These are phyloP conservation scores for Acromyrmex charruanus DNA, from an alignment of 1,140 invertebrate genomes.

Conservation along the genomic window DNA sequence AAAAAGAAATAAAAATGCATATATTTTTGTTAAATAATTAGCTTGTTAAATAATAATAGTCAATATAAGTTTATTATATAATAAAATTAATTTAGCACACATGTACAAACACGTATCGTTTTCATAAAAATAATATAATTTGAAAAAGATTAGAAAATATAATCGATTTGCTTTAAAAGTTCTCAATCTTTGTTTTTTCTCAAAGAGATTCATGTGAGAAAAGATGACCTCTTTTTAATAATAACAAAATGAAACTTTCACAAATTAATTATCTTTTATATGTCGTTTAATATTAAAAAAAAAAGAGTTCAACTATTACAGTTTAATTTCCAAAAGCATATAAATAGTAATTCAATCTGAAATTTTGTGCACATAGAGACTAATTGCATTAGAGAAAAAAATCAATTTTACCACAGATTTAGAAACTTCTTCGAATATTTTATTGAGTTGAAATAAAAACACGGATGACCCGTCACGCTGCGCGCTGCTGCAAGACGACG, in stretches of 20 bases:
- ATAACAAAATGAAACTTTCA: background rate
- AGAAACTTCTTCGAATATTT: background rate
- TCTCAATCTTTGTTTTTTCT: background rate
- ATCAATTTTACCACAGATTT: background rate
- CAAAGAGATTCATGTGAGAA: background rate
- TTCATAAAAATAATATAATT: background rate
- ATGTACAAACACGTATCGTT: background rate
- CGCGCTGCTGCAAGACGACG: constrained; percentile 9
- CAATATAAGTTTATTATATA: background rate
- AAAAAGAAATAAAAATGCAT: background rate
- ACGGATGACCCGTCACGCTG: background rate
- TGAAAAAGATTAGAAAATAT: background rate
- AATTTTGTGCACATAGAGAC: background rate
- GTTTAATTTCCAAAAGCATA: background rate
- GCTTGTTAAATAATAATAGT: background rate
- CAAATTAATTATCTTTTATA: background rate
- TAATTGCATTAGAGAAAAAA: background rate
- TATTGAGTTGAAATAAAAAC: constrained; percentile 40
- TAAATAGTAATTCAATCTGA: background rate
- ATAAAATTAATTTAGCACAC: background rate
- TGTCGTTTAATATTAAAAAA: background rate
- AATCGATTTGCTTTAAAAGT: background rate
- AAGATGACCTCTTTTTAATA: background rate
- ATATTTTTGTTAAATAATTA: background rate
- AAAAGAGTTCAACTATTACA: background rate